Conservation (phyloP, 2,797 vertebrate species). For the Pampus argenteus region DNA sequence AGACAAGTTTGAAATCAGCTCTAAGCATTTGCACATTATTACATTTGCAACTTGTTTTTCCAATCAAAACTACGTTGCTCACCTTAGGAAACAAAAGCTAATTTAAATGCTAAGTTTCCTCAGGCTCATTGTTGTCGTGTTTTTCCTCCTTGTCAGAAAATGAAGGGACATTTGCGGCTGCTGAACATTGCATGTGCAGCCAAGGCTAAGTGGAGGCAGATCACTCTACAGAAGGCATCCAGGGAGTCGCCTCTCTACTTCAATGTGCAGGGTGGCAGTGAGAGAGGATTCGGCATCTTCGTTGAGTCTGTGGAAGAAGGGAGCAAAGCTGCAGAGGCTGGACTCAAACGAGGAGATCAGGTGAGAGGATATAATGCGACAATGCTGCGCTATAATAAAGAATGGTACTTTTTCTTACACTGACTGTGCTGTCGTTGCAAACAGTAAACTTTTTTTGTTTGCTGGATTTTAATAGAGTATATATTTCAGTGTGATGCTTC, state of each 20-base stretch:
- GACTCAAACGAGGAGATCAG: slow-evolving; percentile 97
- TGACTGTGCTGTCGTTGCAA: not conserved
- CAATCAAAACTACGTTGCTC: not conserved
- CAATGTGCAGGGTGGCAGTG: slow-evolving; percentile 92
- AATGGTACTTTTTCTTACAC: too few relatives aligned
- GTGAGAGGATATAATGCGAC: slow-evolving; percentile 71
- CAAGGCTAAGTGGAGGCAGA: slow-evolving; percentile 96
- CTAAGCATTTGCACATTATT: not conserved
- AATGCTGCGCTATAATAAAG: not conserved
- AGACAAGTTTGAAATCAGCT: not conserved
- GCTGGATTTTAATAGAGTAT: too few relatives aligned
- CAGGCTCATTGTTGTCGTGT: slow-evolving; percentile 20
- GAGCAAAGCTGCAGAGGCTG: slow-evolving; percentile 92
- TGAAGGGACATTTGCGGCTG: slow-evolving; percentile 96
- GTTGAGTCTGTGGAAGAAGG: slow-evolving; percentile 90
- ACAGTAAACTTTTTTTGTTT: too few relatives aligned
- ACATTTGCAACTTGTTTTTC: not conserved
- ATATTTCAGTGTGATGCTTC: too few relatives aligned
- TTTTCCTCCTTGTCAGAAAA: slow-evolving; percentile 87
- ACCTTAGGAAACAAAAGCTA: not conserved
- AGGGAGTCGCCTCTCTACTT: slow-evolving; percentile 92
- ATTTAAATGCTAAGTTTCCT: slow-evolving; percentile 2
- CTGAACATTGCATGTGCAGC: slow-evolving; percentile 97
- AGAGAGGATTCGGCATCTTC: slow-evolving; percentile 95
- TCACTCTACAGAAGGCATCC: slow-evolving; percentile 92